A percentile compares a stretch with the other conserved stretches of the same genome.
Evolutionary conservation across 2,888 invertebrate genomes (phyloP).

Genomic region (Cephus runcator): DNA sequence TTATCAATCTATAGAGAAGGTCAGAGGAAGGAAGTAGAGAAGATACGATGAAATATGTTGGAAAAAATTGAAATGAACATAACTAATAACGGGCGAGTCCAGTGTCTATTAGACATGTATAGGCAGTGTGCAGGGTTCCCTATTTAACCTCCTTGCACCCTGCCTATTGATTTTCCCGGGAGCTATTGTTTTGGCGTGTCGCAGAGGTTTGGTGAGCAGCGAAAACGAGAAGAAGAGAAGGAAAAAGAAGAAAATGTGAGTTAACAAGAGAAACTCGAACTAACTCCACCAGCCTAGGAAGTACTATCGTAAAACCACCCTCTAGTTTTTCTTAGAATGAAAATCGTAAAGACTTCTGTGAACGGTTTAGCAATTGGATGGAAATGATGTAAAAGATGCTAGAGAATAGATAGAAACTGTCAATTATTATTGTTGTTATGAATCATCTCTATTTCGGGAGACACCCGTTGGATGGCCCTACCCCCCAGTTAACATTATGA

Average conservation of each 20-base stretch:
- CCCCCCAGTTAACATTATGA: constrained; percentile 19
- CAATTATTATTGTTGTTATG: constrained; percentile 44
- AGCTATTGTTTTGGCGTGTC: constrained; percentile 55
- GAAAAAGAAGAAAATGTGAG: not conserved
- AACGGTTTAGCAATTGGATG: not conserved
- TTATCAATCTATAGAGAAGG: not conserved
- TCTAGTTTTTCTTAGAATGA: not conserved
- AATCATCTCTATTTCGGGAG: constrained; percentile 61
- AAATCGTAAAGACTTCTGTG: not conserved
- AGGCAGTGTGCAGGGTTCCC: constrained; percentile 26
- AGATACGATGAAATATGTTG: not conserved
- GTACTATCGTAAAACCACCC: not conserved
- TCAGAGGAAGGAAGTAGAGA: not conserved
- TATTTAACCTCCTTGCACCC: constrained; percentile 50
- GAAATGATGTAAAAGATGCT: not conserved
- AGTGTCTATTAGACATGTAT: not conserved
- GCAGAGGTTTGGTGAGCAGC: constrained; percentile 13
- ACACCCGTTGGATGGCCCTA: constrained; percentile 48
- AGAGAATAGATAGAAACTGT: constrained; percentile 13
- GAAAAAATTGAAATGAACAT: not conserved
- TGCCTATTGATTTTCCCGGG: constrained; percentile 57
- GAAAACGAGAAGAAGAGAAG: not conserved
- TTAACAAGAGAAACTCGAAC: not conserved
- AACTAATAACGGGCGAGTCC: not conserved
- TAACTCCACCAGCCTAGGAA: not conserved